Percentiles rank a stretch among this genome's conserved stretches.
These are phyloP conservation scores for Chaetodon trifasciatus DNA, from an alignment of 2,797 vertebrate genomes.

Conservation along the genomic window DNA sequence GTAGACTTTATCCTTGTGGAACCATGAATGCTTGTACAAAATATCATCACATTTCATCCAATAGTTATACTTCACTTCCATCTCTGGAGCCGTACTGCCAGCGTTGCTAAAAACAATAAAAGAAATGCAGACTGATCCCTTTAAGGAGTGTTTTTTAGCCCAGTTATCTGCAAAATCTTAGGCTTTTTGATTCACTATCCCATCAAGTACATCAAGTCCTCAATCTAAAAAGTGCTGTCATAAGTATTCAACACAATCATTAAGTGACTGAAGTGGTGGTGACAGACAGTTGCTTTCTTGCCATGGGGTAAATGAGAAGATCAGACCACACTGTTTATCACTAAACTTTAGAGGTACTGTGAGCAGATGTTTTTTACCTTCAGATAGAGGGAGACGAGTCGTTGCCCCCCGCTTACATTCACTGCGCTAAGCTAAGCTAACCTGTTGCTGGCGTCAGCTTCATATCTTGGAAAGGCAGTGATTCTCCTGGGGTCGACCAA, in stretches of 20 bases:
- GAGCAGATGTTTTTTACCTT: neutral
- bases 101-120: neutral
- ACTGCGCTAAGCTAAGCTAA: constrained; percentile 11
- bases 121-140: neutral
- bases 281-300: neutral
- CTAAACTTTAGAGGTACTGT: neutral
- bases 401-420: neutral
- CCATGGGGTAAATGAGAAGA: neutral
- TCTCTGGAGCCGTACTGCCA: neutral
- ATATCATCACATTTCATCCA: neutral
- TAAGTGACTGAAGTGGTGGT: constrained; percentile 18
- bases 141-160: no score
- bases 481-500: neutral
- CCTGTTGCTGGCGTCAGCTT: neutral
- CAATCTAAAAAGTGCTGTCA: neutral
- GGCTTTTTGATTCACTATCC: neutral
- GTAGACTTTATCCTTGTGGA: neutral
- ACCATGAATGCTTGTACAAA: neutral
- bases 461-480: neutral
- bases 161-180: neutral
- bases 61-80: neutral
- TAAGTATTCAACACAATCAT: constrained; percentile 1
- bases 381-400: neutral
- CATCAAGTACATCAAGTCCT: constrained; percentile 1
- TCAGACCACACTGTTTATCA: no score